Conservation (phyloP, 2,113 vertebrate genomes). For the Microcebus lehilahytsara region DNA sequence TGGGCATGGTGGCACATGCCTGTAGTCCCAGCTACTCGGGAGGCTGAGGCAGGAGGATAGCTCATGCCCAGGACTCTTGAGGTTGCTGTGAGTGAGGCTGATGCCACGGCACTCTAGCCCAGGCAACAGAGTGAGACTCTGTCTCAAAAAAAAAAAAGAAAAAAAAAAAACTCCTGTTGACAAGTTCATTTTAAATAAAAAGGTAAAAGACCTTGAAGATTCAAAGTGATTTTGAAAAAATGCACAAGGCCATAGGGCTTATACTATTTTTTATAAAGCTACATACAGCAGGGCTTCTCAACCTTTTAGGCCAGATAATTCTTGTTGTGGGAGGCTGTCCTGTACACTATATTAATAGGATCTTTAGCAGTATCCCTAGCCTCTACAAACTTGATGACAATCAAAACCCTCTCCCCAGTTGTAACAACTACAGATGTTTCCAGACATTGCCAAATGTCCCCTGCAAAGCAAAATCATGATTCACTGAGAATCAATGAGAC, state of each 20-base stretch:
- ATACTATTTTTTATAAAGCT: neutral
- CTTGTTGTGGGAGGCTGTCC: neutral
- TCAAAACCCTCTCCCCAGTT: neutral
- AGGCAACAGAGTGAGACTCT: no score
- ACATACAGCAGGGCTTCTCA: neutral
- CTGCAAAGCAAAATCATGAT: neutral
- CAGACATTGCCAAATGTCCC: neutral
- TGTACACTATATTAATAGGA: neutral
- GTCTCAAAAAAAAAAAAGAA: neutral
- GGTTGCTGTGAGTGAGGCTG: no score
- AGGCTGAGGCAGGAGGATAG: no score
- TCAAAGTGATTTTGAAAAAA: neutral
- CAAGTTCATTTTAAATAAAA: neutral
- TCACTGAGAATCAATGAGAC: neutral
- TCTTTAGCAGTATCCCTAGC: neutral
- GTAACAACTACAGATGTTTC: neutral
- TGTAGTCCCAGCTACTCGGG: no score
- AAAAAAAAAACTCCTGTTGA: no score
- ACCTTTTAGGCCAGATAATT: neutral
- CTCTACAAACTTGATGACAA: neutral
- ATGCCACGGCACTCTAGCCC: no score
- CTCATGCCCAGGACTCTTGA: no score
- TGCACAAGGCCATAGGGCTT: neutral
- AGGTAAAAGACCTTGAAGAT: neutral
- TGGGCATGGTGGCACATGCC: no score